These are phyloP conservation scores for Sclerurus mexicanus DNA, from an alignment of 2,113 vertebrate genomes.

Conservation along the genomic window DNA sequence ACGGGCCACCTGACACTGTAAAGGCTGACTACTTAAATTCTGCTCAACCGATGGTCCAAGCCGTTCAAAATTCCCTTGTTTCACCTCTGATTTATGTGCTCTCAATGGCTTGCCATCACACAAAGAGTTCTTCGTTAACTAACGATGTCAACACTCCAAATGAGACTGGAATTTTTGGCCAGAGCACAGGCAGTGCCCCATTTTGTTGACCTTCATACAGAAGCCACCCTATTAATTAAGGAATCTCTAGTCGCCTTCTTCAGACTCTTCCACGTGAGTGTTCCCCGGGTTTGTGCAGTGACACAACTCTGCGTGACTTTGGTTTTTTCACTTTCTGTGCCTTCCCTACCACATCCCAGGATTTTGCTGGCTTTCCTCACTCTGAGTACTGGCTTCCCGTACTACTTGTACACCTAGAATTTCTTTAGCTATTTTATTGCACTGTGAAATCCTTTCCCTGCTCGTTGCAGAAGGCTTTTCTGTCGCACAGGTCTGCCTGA, in stretches of 20 bases:
- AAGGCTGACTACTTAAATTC: neutral
- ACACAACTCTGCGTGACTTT: neutral
- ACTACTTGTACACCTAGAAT: neutral
- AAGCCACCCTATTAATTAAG: neutral
- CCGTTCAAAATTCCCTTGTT: neutral
- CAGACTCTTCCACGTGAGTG: fast-evolving
- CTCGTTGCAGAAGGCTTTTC: neutral
- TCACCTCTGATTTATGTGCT: neutral
- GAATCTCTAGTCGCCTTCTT: neutral
- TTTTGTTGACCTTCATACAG: neutral
- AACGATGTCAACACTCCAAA: neutral
- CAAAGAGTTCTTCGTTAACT: neutral
- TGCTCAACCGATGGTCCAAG: neutral
- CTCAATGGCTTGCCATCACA: neutral
- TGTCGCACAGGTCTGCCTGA: neutral
- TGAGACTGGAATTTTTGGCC: neutral
- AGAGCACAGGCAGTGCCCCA: neutral
- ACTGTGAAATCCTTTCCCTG: neutral
- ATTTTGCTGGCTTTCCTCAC: neutral
- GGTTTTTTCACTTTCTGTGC: neutral
- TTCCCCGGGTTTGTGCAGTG: neutral
- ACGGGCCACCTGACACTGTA: neutral
- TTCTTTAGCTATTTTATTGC: neutral
- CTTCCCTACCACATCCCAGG: neutral
- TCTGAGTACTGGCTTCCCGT: neutral